These are phyloP conservation scores for Luffia ferchaultella DNA, from an alignment of 2,888 invertebrate species.

Conservation along the genomic window DNA sequence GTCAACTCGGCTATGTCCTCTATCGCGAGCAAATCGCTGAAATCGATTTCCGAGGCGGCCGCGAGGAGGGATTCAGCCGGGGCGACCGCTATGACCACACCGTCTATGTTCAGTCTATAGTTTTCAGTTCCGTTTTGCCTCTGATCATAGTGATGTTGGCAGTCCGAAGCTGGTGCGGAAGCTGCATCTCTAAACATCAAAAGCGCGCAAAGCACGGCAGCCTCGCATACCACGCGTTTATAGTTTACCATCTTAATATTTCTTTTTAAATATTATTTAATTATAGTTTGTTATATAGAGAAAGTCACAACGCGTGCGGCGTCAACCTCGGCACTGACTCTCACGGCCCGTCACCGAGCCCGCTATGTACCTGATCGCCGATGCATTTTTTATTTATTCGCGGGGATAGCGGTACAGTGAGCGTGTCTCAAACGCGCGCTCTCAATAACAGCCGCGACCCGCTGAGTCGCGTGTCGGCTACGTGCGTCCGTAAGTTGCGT, in stretches of 20 bases:
- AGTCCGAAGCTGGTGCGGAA: constrained; percentile 30
- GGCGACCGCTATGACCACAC: constrained; percentile 71
- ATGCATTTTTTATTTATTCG: constrained; percentile 63
- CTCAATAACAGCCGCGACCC: not conserved
- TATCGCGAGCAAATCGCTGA: constrained; percentile 40
- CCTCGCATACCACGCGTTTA: constrained; percentile 49
- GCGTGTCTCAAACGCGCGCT: constrained; percentile 23
- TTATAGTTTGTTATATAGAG: not conserved
- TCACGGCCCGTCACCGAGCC: constrained; percentile 30
- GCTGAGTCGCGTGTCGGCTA: constrained; percentile 4
- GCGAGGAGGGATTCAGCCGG: constrained; percentile 69
- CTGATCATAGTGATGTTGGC: constrained; percentile 69
- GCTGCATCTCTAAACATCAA: constrained; percentile 20
- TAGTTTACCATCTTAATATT: constrained; percentile 61
- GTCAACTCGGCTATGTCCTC: constrained; percentile 28
- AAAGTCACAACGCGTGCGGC: constrained; percentile 21
- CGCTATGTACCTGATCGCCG: constrained; percentile 50
- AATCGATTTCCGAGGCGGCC: constrained; percentile 56
- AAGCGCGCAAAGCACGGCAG: constrained; percentile 27
- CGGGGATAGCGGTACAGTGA: constrained; percentile 58
- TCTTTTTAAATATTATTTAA: too few species aligned
- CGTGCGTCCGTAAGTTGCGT: constrained; percentile 6
- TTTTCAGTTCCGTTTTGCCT: constrained; percentile 83
- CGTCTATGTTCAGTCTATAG: constrained; percentile 73
- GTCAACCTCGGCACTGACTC: constrained; percentile 41